phyloP scores from a whole-genome alignment of 2,797 vertebrate species.

The Sebastes vulpes region DNA sequence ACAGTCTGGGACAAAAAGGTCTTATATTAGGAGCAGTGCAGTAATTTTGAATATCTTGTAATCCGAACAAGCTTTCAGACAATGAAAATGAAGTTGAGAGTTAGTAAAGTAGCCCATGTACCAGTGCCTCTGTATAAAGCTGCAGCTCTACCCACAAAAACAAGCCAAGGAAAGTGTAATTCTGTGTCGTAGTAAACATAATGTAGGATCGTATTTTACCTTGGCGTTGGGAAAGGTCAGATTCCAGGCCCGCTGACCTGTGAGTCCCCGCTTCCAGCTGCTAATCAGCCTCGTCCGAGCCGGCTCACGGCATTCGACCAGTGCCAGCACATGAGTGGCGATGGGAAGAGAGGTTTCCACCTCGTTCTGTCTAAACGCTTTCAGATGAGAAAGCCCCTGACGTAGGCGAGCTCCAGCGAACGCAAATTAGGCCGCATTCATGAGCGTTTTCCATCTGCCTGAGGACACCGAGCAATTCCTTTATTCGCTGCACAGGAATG shows the following conservation, averaged over 20 bases:
- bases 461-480: neutral
- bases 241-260: constrained; percentile 31
- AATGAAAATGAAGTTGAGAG: neutral
- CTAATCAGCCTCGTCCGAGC: constrained; percentile 11
- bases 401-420: neutral
- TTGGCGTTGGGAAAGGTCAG: constrained; percentile 24
- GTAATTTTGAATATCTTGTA: neutral
- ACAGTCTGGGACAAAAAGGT: neutral
- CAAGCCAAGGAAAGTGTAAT: neutral
- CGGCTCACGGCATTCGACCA: constrained; percentile 8
- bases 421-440: constrained; percentile 6
- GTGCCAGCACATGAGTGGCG: constrained; percentile 14
- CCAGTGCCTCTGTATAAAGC: neutral
- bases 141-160: constrained; percentile 1
- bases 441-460: constrained; percentile 43
- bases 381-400: constrained; percentile 53
- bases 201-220: constrained; percentile 1
- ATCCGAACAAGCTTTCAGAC: neutral
- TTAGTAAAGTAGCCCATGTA: neutral
- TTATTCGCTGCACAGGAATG: constrained; percentile 6
- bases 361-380: constrained; percentile 40
- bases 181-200: constrained; percentile 29
- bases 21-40: neutral
- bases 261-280: constrained; percentile 18
- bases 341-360: constrained; percentile 40